Evolutionary conservation across 2,113 vertebrate genomes (phyloP).

Genomic region (Mola mola): DNA sequence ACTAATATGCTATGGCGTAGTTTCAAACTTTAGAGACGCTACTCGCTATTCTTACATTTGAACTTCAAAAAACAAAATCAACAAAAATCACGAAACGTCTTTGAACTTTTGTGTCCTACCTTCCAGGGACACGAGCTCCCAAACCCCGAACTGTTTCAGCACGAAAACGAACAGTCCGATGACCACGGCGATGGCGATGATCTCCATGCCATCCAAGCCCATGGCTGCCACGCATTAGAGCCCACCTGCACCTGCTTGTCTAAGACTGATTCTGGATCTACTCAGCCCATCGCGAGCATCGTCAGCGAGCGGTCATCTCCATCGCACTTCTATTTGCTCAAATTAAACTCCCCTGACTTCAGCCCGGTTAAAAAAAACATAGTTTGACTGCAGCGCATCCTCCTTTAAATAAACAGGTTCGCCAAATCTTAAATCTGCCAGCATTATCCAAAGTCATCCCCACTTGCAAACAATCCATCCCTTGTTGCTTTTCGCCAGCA

Average conservation of each 20-base stretch:
- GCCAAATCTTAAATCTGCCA: background rate
- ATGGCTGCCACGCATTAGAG: slow-evolving; percentile 68
- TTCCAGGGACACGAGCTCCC: slow-evolving; percentile 90
- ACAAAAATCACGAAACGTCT: background rate
- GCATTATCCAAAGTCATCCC: slow-evolving; percentile 31
- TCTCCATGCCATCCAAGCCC: slow-evolving; percentile 91
- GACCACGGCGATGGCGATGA: slow-evolving; percentile 89
- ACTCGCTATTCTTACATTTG: too few relatives aligned
- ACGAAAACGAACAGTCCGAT: slow-evolving; percentile 89
- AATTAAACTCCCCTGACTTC: slow-evolving; percentile 36
- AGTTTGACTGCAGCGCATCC: slow-evolving; percentile 23
- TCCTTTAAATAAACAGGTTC: slow-evolving; percentile 16
- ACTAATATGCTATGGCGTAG: too few relatives aligned
- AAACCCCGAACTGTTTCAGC: slow-evolving; percentile 93
- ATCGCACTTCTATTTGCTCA: slow-evolving; percentile 51
- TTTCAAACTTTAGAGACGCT: background rate
- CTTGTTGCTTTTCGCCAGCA: background rate
- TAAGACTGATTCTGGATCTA: background rate
- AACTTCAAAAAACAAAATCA: background rate
- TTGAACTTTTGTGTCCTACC: slow-evolving; percentile 79
- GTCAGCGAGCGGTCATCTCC: slow-evolving; percentile 30
- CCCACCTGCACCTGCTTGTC: background rate
- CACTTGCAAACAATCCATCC: slow-evolving; percentile 21
- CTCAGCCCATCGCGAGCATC: slow-evolving; percentile 14
- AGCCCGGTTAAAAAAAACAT: slow-evolving; percentile 19